phyloP scores from a whole-genome alignment of 2,888 invertebrate species.

The Thymelicus acteon region DNA sequence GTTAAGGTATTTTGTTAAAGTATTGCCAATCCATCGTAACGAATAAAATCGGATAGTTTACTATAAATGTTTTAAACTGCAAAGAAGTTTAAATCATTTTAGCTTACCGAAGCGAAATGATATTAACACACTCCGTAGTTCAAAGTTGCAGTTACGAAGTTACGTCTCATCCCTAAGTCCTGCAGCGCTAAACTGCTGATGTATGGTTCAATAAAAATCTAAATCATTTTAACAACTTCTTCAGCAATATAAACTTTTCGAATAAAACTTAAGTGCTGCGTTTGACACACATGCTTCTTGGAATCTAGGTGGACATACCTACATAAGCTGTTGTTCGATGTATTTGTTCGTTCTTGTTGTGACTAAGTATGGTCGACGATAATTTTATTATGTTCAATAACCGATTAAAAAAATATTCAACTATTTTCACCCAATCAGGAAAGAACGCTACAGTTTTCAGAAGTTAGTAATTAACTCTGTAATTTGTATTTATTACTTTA shows the following conservation, averaged over 20 bases:
- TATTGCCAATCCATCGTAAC: neutral
- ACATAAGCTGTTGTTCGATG: no score
- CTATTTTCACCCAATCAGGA: no score
- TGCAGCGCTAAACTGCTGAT: slow-evolving; percentile 24
- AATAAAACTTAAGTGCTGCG: slow-evolving; percentile 32
- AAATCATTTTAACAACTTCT: slow-evolving; percentile 34
- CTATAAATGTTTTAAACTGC: neutral
- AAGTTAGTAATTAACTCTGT: no score
- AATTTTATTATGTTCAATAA: no score
- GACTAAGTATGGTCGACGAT: no score
- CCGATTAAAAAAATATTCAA: no score
- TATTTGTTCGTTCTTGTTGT: no score
- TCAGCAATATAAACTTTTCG: slow-evolving; percentile 27
- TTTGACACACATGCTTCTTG: slow-evolving; percentile 8
- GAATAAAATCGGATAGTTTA: neutral
- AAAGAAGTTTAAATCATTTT: slow-evolving; percentile 9
- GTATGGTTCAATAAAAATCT: slow-evolving; percentile 33
- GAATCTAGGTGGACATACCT: no score
- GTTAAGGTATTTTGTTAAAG: neutral
- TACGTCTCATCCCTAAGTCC: neutral
- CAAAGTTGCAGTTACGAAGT: slow-evolving; percentile 9
- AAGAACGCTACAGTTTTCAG: no score
- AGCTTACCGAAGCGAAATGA: slow-evolving; percentile 7
- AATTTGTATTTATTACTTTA: no score
- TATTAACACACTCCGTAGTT: slow-evolving; percentile 14